Percentiles rank a stretch among this genome's conserved stretches.
phyloP scores from a whole-genome alignment of 2,888 invertebrate genomes.

The Hirudinaria manillensis region DNA sequence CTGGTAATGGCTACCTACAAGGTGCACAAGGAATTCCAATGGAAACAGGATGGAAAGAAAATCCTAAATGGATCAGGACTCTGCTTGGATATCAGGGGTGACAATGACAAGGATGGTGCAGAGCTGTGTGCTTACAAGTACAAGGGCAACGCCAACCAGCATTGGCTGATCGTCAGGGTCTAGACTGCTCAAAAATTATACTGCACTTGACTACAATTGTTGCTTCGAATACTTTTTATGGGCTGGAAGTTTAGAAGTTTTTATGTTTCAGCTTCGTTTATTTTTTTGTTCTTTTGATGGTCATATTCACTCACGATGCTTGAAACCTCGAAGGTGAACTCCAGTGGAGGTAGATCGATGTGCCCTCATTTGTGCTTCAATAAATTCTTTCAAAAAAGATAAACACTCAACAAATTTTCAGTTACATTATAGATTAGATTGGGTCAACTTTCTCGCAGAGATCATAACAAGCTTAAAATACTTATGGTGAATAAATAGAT shows the following conservation, averaged over 20 bases:
- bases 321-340: conserved; percentile 1
- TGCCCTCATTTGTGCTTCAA: no score
- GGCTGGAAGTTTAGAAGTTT: background rate
- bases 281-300: background rate
- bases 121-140: conserved; percentile 30
- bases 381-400: no score
- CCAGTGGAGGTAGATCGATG: no score
- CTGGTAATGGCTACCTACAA: conserved; percentile 29
- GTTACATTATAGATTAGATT: no score
- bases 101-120: conserved; percentile 32
- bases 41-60: conserved; percentile 34
- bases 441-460: no score
- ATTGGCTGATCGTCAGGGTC: conserved; percentile 32
- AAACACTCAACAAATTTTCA: no score
- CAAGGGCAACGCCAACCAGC: conserved; percentile 31
- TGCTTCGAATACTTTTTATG: background rate
- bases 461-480: no score
- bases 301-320: background rate
- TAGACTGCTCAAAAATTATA: background rate
- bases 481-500: no score
- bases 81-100: conserved; percentile 32
- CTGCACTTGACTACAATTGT: background rate
- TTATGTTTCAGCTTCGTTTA: background rate
- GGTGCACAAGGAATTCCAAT: conserved; percentile 30
- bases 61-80: conserved; percentile 32